Evolutionary conservation across 2,888 invertebrate species (phyloP).

Genomic region (Netelia virgata): DNA sequence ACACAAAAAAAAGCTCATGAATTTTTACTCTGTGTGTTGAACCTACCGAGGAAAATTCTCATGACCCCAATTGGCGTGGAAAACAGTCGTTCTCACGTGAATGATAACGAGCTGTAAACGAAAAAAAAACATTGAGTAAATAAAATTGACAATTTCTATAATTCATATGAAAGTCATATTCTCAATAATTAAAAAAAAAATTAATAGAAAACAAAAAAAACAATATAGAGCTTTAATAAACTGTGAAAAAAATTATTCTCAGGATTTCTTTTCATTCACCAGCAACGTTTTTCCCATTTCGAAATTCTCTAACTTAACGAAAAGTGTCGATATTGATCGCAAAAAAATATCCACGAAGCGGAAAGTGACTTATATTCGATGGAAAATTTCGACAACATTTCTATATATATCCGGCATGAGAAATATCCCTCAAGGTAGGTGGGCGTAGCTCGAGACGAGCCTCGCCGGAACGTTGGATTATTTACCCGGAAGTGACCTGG

Average conservation of each 20-base stretch:
- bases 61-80: background rate
- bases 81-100: background rate
- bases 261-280: no score
- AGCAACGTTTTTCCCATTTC: no score
- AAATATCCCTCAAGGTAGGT: background rate
- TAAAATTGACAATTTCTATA: background rate
- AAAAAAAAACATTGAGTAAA: background rate
- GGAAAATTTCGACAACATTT: slow-evolving; percentile 41
- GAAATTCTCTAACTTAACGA: no score
- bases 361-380: background rate
- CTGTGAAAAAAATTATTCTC: no score
- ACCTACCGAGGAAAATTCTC: background rate
- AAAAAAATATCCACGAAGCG: slow-evolving; percentile 1
- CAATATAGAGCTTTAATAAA: no score
- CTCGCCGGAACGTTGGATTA: slow-evolving; percentile 21
- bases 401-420: background rate
- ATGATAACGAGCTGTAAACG: background rate
- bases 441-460: slow-evolving; percentile 31
- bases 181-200: no score
- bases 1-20: background rate
- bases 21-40: background rate
- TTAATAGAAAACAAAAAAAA: no score
- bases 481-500: slow-evolving; percentile 19
- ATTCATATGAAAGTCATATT: no score
- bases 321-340: background rate